A percentile compares a stretch with the other conserved stretches of the same genome.
These are phyloP conservation scores for Parnassius apollo DNA, from an alignment of 2,888 invertebrate genomes.

Conservation along the genomic window DNA sequence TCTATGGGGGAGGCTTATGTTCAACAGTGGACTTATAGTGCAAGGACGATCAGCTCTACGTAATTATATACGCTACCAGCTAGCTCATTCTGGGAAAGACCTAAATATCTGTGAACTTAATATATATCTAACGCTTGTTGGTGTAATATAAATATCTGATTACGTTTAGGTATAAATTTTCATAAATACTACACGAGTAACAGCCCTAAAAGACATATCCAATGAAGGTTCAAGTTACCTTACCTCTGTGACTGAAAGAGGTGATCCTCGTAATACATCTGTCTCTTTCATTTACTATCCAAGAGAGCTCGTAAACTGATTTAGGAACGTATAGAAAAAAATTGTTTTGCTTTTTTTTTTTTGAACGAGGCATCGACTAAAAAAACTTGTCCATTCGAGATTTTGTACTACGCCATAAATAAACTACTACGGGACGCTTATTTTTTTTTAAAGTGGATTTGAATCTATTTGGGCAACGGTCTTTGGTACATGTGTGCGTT, in stretches of 20 bases:
- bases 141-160: too few species aligned
- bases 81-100: too few species aligned
- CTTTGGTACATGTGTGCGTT: conserved; percentile 32
- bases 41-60: too few species aligned
- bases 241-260: conserved; percentile 48
- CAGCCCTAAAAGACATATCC: conserved; percentile 58
- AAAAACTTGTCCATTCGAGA: conserved; percentile 65
- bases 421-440: conserved; percentile 58
- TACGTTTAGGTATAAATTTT: background rate
- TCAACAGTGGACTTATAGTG: too few species aligned
- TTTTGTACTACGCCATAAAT: conserved; percentile 70
- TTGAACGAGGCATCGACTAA: conserved; percentile 46
- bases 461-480: conserved; percentile 66
- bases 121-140: too few species aligned
- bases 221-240: conserved; percentile 61
- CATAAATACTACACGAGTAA: conserved; percentile 1
- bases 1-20: too few species aligned
- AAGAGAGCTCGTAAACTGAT: conserved; percentile 75
- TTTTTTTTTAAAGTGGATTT: conserved; percentile 55
- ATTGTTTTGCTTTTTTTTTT: conserved; percentile 79
- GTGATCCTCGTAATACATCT: conserved; percentile 35
- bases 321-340: conserved; percentile 72
- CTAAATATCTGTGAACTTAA: too few species aligned
- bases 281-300: conserved; percentile 68
- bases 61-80: too few species aligned